Base-by-base conservation (phyloP, 2,113 vertebrate genomes). In the Stomatorhinus ivindoensis region DNA sequence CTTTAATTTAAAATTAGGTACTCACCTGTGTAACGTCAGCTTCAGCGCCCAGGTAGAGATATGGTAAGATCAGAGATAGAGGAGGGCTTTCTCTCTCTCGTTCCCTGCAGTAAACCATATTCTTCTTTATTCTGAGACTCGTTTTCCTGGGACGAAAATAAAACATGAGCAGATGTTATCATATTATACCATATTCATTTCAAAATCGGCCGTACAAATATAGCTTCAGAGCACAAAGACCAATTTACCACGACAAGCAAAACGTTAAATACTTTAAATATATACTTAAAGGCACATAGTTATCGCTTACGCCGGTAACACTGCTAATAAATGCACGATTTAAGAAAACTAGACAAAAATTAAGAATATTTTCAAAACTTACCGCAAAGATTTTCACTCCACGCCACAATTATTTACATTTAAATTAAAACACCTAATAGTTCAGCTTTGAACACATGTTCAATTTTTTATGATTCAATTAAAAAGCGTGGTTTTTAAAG, bases 1-100 rank as follows among this genome's bases (percentile, higher is more conserved):
- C 21, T 53, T 51, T 51, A 10, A n/a, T 65, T 42, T 39, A 24
- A 44, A 87, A 3, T 4, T 53, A 46, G 89, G 4, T 0, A 7
- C 87, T 84, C 48, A 95, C 96, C 95, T 96, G 95, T 85, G 95
- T 96, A 89, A 96, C 95, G 89, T 97, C 96, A 50, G 93, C 94
- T 93, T 96, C 95, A 39, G 95, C 96, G 90, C 96, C 96, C n/a
- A 97, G 94, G 92, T 96, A 97, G 83, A 97, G 94, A 90, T 93
- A 93, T 4, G 96, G 96, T 27, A 97, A 94, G 90, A 97, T 96
- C 35, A 92, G 91, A 6, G 96, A 96, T 86, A 96, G 92, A 44
- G 92, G 92, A 3, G 93, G 93, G 2, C 89, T 91, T 84, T 95
- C 94, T 6, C 89, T 46, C 5, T 94, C 94, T 86, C 58, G 44